phyloP scores from a whole-genome alignment of 1,140 invertebrate genomes.

The Rhynchophorus ferrugineus region DNA sequence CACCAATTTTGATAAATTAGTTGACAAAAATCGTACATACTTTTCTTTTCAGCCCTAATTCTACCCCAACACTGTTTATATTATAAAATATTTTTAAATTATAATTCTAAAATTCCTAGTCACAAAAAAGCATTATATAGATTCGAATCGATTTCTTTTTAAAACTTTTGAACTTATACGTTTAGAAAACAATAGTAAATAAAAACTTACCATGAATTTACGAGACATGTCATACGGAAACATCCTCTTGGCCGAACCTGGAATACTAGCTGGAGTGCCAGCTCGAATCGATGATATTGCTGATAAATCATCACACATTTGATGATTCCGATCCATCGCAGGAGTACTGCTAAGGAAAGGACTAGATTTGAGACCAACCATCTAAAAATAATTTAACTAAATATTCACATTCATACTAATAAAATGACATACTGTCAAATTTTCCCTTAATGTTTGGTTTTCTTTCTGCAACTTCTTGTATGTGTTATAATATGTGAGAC shows the following conservation, averaged over 20 bases:
- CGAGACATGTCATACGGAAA: neutral
- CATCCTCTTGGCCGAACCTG: neutral
- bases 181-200: neutral
- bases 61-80: too few species aligned
- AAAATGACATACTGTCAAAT: conserved; percentile 23
- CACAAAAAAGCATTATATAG: too few species aligned
- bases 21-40: too few species aligned
- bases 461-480: conserved; percentile 25
- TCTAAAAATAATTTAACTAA: neutral
- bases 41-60: too few species aligned
- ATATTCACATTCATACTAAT: neutral
- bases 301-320: neutral
- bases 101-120: too few species aligned
- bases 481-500: conserved; percentile 17
- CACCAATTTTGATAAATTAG: too few species aligned
- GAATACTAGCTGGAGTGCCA: neutral
- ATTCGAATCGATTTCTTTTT: too few species aligned
- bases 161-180: neutral
- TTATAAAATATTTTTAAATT: too few species aligned
- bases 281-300: neutral
- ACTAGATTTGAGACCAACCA: neutral
- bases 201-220: conserved; percentile 8
- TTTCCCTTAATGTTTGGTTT: conserved; percentile 22
- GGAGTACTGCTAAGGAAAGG: conserved; percentile 18
- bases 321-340: neutral